Base-by-base conservation (phyloP, 2,113 vertebrate genomes). In the Meleagris gallopavo region DNA sequence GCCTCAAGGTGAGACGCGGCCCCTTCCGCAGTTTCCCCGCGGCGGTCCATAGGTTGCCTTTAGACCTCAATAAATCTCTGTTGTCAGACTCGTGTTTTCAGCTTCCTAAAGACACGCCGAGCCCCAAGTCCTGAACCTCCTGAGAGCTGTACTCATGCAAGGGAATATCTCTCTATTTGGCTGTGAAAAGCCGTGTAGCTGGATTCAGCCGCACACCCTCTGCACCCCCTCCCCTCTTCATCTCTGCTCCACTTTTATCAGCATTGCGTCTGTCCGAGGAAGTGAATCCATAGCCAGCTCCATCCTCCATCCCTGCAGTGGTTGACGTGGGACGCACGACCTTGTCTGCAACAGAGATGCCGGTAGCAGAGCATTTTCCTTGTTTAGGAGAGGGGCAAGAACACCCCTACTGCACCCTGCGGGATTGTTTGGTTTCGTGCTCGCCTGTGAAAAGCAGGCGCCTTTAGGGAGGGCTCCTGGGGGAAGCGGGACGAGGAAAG, bases 21-120 rank as follows among this genome's bases (percentile, higher is more conserved):
- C 81, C 73, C 62, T 72, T 78, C 25, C 3, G 11, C 67, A 27
- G 84, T 22, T 73, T 66, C 17, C 86, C 71, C 52, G 52, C 27
- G 52, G 27, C 27, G 27, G 52, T 54, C 15, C 27, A 3, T 13
- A 81, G 91, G 75, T 52, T 11, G 75, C 45, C 11, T 94, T 71
- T 22, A 77, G 93, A 74, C 61, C 72, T 95, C 84, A 95, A 95
- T 95, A 95, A 95, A 91, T 1, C 82, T 94, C 91, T 95, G 60
- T 91, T 95, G 41, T 43, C 61, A 92, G 89, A 83, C 95, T 95
- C 3, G 65, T 96, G 95, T 93, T 93, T 90, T 83, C 94, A 93
- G 76, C 94, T 86, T 96, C 90, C 94, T 96, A 93, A 92, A 91
- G 85, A 40, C 29, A 9, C 6, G 18, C 41, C 1, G 1, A 94